Percentiles rank a stretch among this genome's conserved stretches.
phyloP scores from a whole-genome alignment of 2,888 invertebrate genomes.

The Andrena trimmerana region DNA sequence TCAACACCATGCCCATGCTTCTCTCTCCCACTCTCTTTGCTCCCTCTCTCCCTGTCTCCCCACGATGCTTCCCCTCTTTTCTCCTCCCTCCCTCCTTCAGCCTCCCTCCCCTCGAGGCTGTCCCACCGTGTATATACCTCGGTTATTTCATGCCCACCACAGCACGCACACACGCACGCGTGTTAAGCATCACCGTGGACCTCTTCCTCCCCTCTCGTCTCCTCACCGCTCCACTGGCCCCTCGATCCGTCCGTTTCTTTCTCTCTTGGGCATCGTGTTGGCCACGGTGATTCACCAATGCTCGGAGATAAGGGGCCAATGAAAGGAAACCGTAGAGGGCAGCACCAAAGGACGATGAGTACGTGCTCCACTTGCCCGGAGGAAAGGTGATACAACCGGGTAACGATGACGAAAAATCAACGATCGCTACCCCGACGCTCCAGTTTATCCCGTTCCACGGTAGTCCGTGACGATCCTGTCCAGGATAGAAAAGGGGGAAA shows the following conservation, averaged over 20 bases:
- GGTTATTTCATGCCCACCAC: conserved; percentile 62
- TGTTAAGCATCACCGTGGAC: conserved; percentile 50
- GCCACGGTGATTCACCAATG: conserved; percentile 73
- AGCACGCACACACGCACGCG: conserved; percentile 10
- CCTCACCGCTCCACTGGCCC: conserved; percentile 14
- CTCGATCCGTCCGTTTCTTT: conserved; percentile 22
- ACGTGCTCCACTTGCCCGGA: conserved; percentile 65
- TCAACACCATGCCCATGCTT: conserved; percentile 76
- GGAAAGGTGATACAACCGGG: conserved; percentile 51
- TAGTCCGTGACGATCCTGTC: background rate
- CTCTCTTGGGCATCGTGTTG: conserved; percentile 47
- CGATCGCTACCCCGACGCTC: conserved; percentile 43
- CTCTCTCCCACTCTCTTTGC: conserved; percentile 57
- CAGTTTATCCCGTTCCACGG: conserved; percentile 40
- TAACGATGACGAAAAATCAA: conserved; percentile 66
- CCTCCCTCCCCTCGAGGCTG: conserved; percentile 18
- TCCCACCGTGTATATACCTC: conserved; percentile 38
- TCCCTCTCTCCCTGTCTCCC: conserved; percentile 28
- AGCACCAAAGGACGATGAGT: conserved; percentile 55
- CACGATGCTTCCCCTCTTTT: conserved; percentile 11
- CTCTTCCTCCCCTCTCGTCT: conserved; percentile 16
- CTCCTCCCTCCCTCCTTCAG: conserved; percentile 1
- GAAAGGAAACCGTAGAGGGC: conserved; percentile 71
- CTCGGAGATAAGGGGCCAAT: conserved; percentile 72
- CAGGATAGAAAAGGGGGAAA: background rate